Evolutionary conservation across 1,140 invertebrate species (phyloP), one percentile per base, ranked within the genome.

Genomic region (Eubasilissa regina): DNA sequence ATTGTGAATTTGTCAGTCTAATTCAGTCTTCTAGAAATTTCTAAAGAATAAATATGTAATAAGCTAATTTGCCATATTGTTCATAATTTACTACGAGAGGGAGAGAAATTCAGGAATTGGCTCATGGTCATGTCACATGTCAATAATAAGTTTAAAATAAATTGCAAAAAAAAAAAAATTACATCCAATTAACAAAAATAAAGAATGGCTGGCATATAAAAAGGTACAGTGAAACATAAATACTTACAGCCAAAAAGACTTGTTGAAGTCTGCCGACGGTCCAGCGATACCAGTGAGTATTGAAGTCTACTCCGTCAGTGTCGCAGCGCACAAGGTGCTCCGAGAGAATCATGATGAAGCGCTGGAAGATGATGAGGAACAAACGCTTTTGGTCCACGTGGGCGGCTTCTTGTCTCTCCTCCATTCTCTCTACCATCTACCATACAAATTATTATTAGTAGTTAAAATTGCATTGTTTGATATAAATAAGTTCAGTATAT

Each of bases 291-390:
- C 98, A 99, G 86, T 95, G 93, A n/a, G 97, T 98, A 85, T 97
- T 95, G 84, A 95, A 97, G 87, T 98, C 97, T 80, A 94, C 92
- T 15, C 95, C 95, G 88, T 99, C 97, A 4, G 96, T 96, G 86
- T 99, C 97, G 87, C 96, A 97, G 48, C 94, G 91, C 44, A 97
- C 95, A 81, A 99, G 91, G 90, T 99, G 97, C 88, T 99, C 98
- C 0, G 97, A 98, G 62, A 99, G 90, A 83, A 98, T 97, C 95
- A 99, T 99, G 80, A 99, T 99, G 88, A 99, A 99, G 81, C 98
- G 91, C 93, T 99, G 97, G 87, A 99, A 99, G 84, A 99, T 96
- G 85, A 99, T 98, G 10, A 99, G 92, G 85, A 99, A 99, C 17
- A 99, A 89, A 88, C 98, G 97, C 88, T 99, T 99, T 86, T 98